These are phyloP conservation scores for Gobio gobio DNA, from an alignment of 2,113 vertebrate genomes.

Conservation along the genomic window DNA sequence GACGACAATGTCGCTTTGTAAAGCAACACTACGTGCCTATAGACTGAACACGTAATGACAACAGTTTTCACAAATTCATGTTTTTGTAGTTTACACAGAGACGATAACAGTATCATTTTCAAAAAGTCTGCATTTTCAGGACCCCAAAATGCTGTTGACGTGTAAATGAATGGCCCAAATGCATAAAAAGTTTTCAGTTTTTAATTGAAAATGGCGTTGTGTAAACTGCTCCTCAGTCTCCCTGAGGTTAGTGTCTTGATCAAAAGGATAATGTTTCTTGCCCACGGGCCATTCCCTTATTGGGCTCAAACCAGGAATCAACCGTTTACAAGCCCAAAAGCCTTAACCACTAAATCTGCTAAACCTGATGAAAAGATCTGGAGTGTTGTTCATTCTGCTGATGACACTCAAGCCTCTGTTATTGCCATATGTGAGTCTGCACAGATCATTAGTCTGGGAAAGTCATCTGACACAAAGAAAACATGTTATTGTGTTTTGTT, in stretches of 20 bases:
- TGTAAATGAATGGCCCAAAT: too few species aligned
- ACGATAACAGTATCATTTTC: too few species aligned
- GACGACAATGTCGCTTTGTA: too few species aligned
- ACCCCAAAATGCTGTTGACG: too few species aligned
- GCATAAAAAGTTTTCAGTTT: too few species aligned
- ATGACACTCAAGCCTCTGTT: not conserved
- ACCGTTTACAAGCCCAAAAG: not conserved
- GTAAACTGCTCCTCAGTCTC: too few species aligned
- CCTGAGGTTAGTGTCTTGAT: not conserved
- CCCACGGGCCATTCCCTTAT: not conserved
- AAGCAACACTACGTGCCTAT: too few species aligned
- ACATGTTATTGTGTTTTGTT: constrained; percentile 3
- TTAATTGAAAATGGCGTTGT: too few species aligned
- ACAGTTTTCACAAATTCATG: too few species aligned
- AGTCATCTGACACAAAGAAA: constrained; percentile 48
- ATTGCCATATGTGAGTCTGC: constrained; percentile 29
- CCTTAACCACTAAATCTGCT: not conserved
- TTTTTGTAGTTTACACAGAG: too few species aligned
- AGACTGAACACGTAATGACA: too few species aligned
- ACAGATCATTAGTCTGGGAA: constrained; percentile 53
- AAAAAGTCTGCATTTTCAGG: too few species aligned
- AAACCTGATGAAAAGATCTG: constrained; percentile 13
- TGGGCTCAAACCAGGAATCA: not conserved
- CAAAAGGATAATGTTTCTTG: not conserved
- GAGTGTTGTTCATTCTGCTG: constrained; percentile 2